Conservation (phyloP, 1,140 invertebrate species). For the Whitmania pigra region DNA sequence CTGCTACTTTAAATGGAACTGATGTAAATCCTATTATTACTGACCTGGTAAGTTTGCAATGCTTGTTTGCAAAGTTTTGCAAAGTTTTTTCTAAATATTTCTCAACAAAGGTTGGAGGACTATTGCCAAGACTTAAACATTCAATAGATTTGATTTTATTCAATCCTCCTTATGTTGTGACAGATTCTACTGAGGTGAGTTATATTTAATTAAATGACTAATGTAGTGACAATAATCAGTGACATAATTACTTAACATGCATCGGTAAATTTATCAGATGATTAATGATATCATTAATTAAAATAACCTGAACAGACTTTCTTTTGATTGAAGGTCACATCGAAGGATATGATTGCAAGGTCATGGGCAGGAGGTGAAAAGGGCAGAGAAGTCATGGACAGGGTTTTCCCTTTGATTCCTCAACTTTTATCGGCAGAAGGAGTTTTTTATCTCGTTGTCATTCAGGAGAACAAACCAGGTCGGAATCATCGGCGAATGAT, state of each 20-base stretch:
- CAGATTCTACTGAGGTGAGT: slow-evolving; percentile 53
- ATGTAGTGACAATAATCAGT: no score
- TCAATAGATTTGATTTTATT: slow-evolving; percentile 73
- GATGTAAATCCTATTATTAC: slow-evolving; percentile 29
- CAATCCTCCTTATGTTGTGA: slow-evolving; percentile 95
- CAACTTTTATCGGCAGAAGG: slow-evolving; percentile 57
- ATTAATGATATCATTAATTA: slow-evolving; percentile 11
- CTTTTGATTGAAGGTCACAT: slow-evolving; percentile 33
- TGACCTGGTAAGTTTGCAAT: slow-evolving; percentile 30
- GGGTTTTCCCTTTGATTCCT: slow-evolving; percentile 55
- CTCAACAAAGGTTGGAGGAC: slow-evolving; percentile 31
- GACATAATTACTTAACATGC: no score
- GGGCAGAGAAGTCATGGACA: slow-evolving; percentile 65
- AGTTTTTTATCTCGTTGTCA: slow-evolving; percentile 67
- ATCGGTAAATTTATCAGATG: slow-evolving; percentile 5
- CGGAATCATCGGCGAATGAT: slow-evolving; percentile 19
- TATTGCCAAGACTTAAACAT: slow-evolving; percentile 33
- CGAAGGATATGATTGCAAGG: slow-evolving; percentile 32
- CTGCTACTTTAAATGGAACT: slow-evolving; percentile 29
- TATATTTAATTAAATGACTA: no score
- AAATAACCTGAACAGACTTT: background rate
- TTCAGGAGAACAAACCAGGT: slow-evolving; percentile 65
- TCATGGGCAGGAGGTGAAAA: slow-evolving; percentile 71
- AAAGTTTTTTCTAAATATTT: no score
- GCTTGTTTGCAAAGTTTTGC: background rate